Evolutionary conservation across 2,888 invertebrate genomes (phyloP), one percentile per base, ranked within the genome.

Genomic region (Phaonia tiefii): DNA sequence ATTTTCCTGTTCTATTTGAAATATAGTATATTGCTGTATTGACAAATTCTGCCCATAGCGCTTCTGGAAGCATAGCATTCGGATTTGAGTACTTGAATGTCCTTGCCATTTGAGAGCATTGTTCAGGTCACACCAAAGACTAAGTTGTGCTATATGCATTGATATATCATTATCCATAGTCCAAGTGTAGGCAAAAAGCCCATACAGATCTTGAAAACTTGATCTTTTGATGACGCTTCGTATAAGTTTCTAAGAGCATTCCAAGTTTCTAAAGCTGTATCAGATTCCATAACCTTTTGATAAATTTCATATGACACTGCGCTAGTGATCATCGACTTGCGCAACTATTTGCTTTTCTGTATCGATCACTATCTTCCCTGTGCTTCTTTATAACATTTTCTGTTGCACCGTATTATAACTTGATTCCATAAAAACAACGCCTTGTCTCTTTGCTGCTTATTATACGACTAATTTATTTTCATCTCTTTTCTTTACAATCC

Each of bases 281-380:
- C 72, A 0, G 88, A 87, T 60, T 88, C 88, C 87, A 88, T 87
- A 39, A 88, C 87, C 74, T 89, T 89, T 87, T 86, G 82, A n/a
- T 88, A 83, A 1, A 88, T 86, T 11, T 81, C 74, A 77, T 88
- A 87, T 25, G 85, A 86, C 1, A 88, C 83, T 66, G 86, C 67
- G 81, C 84, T 87, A 26, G 85, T 79, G 42, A 89, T 87, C 86
- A 87, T 86, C 0, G 87, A 86, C 87, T 89, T 2, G 87, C 86
- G 72, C 87, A 87, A 80, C 87, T 88, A 66, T 88, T 89, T 60
- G 88, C 87, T 79, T 87, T 88, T 54, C 86, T 83, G 67, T 81
- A 86, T 25, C 84, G 72, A 83, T 86, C 84, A 63, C 56, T 67
- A 25, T 75, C 10, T 67, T 72, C 17, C 56, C 83, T 85, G 66